Evolutionary conservation across 2,888 invertebrate genomes (phyloP), one percentile per base, ranked within the genome.

Genomic region (Dryococelus australis): DNA sequence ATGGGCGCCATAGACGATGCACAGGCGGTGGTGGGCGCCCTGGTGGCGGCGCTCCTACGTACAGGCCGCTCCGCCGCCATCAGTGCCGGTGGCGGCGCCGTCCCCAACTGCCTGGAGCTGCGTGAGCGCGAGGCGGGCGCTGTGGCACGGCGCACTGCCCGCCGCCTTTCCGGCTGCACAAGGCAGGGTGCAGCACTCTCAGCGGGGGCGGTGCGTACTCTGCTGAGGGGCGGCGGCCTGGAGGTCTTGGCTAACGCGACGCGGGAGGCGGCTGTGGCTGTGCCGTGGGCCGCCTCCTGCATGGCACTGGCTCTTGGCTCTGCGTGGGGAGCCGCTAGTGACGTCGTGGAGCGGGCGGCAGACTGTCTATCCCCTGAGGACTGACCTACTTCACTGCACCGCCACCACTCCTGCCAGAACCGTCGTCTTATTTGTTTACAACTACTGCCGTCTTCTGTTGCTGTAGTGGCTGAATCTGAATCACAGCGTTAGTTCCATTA

Each of bases 1-100:
- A 83, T 83, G 83, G 43, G 13, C 83, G 43, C 43, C 20, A 83
- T 83, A 13, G 83, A 83, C 83, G 20, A 27, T 16, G 35, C 83
- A 24, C 83, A 83, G 83, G 35, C 28, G 10, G 83, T 83, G 24
- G 83, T 35, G 43, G 35, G 43, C 4, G 43, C 83, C 13, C 28
- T 83, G 20, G 28, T 35, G 35, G 83, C 28, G 16, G 35, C 35
- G 20, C 35, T 83, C 2, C 83, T 83, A 13, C 83, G 83, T n/a
- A 43, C 83, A 16, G 65, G 65, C 24, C 65, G 65, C 65, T 65
- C 65, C 8, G 65, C 65, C 24, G 20, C 65, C 24, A 20, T 65
- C 3, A n/a, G 13, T 10, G 8, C 65, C 20, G 65, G 65, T 8
- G 65, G 65, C 65, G 24, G 65, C 65, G 20, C 65, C 20, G 65